phyloP scores from a whole-genome alignment of 2,888 invertebrate genomes.

The Ophraella communa region DNA sequence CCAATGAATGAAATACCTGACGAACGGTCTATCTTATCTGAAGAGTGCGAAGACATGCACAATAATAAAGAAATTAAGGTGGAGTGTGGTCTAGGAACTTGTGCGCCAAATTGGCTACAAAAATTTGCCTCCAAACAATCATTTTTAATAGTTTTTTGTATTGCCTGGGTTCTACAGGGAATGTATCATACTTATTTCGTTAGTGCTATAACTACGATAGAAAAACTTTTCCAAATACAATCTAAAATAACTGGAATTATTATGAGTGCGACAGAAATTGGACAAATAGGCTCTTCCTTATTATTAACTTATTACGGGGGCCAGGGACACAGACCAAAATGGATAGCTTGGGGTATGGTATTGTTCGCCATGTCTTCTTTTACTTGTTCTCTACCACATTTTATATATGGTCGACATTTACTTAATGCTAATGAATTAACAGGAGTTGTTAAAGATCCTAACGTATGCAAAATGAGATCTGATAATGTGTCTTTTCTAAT shows the following conservation, averaged over 20 bases:
- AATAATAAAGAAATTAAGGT: conserved; percentile 63
- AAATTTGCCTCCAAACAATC: conserved; percentile 85
- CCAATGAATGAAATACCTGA: conserved; percentile 51
- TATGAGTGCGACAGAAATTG: conserved; percentile 90
- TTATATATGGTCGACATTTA: conserved; percentile 80
- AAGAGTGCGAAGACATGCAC: conserved; percentile 51
- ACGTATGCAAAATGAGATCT: conserved; percentile 54
- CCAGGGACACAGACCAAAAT: conserved; percentile 88
- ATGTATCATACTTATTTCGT: conserved; percentile 96
- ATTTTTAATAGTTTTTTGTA: conserved; percentile 86
- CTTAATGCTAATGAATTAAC: conserved; percentile 64
- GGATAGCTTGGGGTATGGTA: conserved; percentile 93
- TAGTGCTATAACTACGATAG: conserved; percentile 90
- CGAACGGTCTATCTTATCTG: conserved; percentile 55
- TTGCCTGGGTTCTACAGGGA: conserved; percentile 86
- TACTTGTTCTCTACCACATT: conserved; percentile 86
- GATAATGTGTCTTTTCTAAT: conserved; percentile 23
- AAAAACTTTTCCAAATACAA: conserved; percentile 90
- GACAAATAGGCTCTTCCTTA: conserved; percentile 89
- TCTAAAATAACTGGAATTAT: conserved; percentile 90
- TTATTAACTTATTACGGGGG: conserved; percentile 89
- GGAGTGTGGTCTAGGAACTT: conserved; percentile 82
- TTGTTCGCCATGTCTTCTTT: conserved; percentile 86
- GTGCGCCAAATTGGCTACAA: conserved; percentile 77
- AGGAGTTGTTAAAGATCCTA: conserved; percentile 56